Conservation (phyloP, 2,888 invertebrate genomes). For the Zootermopsis nevadensis region DNA sequence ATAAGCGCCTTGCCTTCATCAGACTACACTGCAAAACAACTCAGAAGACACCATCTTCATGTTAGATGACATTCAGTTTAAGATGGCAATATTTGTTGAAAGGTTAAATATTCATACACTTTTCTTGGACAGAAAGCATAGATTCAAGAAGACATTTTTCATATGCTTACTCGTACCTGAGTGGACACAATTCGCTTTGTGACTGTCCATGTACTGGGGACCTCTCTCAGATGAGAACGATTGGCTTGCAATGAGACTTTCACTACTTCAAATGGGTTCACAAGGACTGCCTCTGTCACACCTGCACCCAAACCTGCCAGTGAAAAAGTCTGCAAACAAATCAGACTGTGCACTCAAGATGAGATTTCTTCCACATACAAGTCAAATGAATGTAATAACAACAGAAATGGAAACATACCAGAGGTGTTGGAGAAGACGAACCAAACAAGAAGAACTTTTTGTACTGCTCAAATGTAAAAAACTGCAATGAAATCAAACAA, state of each 20-base stretch:
- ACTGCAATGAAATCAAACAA: slow-evolving; percentile 65
- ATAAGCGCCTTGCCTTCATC: no score
- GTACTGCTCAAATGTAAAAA: slow-evolving; percentile 94
- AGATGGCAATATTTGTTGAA: no score
- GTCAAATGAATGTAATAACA: not conserved
- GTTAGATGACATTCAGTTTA: no score
- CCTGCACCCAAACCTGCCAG: slow-evolving; percentile 91
- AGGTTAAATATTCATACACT: no score
- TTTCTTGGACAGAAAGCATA: no score
- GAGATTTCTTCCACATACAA: not conserved
- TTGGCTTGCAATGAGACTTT: slow-evolving; percentile 91
- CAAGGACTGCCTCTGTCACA: slow-evolving; percentile 89
- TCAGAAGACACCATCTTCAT: no score
- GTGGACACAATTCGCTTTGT: slow-evolving; percentile 82
- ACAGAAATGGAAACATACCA: slow-evolving; percentile 68
- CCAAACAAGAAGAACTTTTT: slow-evolving; percentile 88
- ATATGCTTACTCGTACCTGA: slow-evolving; percentile 58
- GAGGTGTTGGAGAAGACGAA: slow-evolving; percentile 77
- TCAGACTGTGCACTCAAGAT: not conserved
- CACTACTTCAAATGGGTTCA: slow-evolving; percentile 96
- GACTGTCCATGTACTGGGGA: slow-evolving; percentile 82
- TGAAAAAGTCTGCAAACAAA: slow-evolving; percentile 78
- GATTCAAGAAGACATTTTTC: no score
- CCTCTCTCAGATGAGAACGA: slow-evolving; percentile 70
- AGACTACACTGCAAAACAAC: no score